Base-by-base conservation (phyloP, 2,888 invertebrate genomes). In the Mythimna loreyi region DNA sequence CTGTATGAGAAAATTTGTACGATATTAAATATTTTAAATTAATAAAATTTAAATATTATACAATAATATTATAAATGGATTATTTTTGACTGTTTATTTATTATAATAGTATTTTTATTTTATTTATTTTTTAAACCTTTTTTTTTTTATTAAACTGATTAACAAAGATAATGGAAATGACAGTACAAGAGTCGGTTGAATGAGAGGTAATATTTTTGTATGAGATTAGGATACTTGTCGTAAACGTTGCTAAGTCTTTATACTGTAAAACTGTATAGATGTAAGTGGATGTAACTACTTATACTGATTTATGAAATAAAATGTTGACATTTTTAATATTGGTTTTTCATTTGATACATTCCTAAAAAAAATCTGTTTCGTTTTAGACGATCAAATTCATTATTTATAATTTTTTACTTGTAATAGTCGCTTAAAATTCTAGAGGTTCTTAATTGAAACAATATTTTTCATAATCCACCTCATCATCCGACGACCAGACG, bases 281-380 rank as follows among this genome's bases (percentile, higher is more conserved):
- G 56, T 91, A 91, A 91, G 88, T 92, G 85, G 84, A 89, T 92
- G 89, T 94, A 93, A 92, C 90, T 90, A 92, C 90, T 92, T 93
- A 91, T 93, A 95, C 91, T 91, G 92, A 92, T 94, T 94, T 92
- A 95, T 91, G 89, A 95, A 71, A 94, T 95, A 95, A 94, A 95
- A 94, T 95, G 95, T 95, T 95, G 94, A 94, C 89, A 90, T 93
- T 94, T 92, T 86, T 86, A 70, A 45, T 53, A 30, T 33, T 50
- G 8, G 13, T 71, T 13, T 72, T 71, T 56, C 0, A 28, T 56
- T 70, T 70, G 23, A 3, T 19, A 5, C 6, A 1, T 5, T 40
- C 6, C 40, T 4, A 3, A 16, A 16, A 40, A 3, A 40, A 40
- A 40, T 36, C 16, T 40, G 40, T 13, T 40, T 16, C 4, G 40